phyloP scores from a whole-genome alignment of 1,140 invertebrate genomes.

The Saccostrea glomerata region DNA sequence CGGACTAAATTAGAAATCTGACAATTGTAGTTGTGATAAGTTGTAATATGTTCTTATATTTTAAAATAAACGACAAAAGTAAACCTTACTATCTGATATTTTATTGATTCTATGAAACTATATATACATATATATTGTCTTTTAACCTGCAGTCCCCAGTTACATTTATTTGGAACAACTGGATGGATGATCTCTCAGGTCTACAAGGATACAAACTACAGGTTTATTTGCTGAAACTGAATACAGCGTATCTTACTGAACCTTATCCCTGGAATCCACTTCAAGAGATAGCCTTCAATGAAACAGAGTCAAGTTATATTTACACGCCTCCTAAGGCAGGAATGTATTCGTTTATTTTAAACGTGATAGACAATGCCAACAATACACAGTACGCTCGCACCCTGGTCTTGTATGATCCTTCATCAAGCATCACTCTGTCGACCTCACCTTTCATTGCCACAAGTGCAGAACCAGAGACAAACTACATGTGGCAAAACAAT shows the following conservation, averaged over 20 bases:
- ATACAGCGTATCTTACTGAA: background rate
- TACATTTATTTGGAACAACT: background rate
- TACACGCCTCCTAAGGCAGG: background rate
- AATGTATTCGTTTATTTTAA: slow-evolving; percentile 30
- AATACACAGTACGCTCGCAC: slow-evolving; percentile 30
- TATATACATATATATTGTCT: background rate
- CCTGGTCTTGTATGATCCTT: slow-evolving; percentile 11
- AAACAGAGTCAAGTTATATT: background rate
- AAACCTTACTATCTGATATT: no score
- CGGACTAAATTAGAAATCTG: no score
- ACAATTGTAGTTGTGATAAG: no score
- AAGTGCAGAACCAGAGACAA: slow-evolving; percentile 21
- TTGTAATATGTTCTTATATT: no score
- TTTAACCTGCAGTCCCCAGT: background rate
- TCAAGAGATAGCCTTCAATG: slow-evolving; percentile 4
- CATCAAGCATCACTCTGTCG: background rate
- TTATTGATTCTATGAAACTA: no score
- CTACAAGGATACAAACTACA: background rate
- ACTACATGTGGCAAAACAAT: background rate
- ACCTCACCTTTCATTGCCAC: background rate
- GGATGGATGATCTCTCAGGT: slow-evolving; percentile 17
- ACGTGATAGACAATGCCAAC: slow-evolving; percentile 29
- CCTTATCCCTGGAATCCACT: background rate
- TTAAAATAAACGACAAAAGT: no score
- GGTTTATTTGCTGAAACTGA: background rate